phyloP scores from a whole-genome alignment of 1,140 invertebrate species.

The Holcopasites calliopsidis region DNA sequence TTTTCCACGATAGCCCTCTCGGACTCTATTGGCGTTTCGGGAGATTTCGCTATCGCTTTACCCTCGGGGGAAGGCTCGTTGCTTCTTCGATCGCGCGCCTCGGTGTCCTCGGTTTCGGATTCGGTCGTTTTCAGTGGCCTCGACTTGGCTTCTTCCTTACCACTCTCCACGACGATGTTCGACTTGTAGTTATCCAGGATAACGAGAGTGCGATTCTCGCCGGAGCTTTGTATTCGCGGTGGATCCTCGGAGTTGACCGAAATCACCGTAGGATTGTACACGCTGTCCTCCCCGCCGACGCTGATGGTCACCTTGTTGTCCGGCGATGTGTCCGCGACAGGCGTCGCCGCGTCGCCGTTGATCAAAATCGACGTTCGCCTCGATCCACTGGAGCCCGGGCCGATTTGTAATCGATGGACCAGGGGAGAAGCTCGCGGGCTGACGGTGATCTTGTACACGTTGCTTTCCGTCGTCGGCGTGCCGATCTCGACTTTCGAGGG shows the following conservation, averaged over 20 bases:
- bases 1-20: constrained; percentile 22
- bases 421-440: constrained; percentile 73
- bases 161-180: constrained; percentile 74
- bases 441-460: constrained; percentile 77
- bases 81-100: not conserved
- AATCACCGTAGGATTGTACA: constrained; percentile 77
- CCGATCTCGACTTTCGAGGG: constrained; percentile 70
- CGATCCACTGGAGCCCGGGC: constrained; percentile 72
- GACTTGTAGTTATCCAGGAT: constrained; percentile 76
- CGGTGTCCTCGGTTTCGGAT: not conserved
- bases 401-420: constrained; percentile 82
- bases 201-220: constrained; percentile 75
- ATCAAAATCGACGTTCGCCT: constrained; percentile 88
- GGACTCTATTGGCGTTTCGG: not conserved
- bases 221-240: constrained; percentile 64
- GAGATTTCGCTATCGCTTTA: not conserved
- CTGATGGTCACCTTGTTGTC: constrained; percentile 78
- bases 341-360: constrained; percentile 85
- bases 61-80: not conserved
- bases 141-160: constrained; percentile 7
- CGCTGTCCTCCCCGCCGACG: constrained; percentile 74
- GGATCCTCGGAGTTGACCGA: constrained; percentile 71
- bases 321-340: constrained; percentile 81
- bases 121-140: not conserved
- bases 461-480: constrained; percentile 59